phyloP scores from a whole-genome alignment of 2,888 invertebrate species.

The Teleogryllus oceanicus region DNA sequence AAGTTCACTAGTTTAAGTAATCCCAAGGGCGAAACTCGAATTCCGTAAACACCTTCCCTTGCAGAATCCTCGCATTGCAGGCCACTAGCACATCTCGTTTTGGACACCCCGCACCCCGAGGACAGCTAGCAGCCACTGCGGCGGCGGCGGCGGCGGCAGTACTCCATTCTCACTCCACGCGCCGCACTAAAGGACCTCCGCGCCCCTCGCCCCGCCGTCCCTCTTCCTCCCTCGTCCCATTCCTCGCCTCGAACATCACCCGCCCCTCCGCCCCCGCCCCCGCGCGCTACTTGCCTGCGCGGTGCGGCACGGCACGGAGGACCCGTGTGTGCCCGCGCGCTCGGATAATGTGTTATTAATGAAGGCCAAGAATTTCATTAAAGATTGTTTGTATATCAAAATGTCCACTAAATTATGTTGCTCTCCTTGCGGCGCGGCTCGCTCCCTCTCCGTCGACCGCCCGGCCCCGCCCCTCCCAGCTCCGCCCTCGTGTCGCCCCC shows the following conservation, averaged over 20 bases:
- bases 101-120: slow-evolving; percentile 18
- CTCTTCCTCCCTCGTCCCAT: neutral
- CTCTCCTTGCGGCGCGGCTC: slow-evolving; percentile 24
- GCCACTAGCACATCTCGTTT: neutral
- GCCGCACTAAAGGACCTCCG: neutral
- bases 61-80: too few species aligned
- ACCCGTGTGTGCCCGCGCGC: slow-evolving; percentile 36
- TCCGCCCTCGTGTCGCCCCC: too few species aligned
- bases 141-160: slow-evolving; percentile 19
- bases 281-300: slow-evolving; percentile 29
- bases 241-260: neutral
- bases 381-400: slow-evolving; percentile 62
- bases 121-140: slow-evolving; percentile 23
- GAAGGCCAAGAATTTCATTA: slow-evolving; percentile 66
- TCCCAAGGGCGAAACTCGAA: too few species aligned
- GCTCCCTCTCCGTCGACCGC: too few species aligned
- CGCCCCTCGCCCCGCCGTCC: slow-evolving; percentile 25
- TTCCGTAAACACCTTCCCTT: too few species aligned
- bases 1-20: too few species aligned
- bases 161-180: slow-evolving; percentile 35
- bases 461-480: too few species aligned
- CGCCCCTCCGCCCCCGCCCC: slow-evolving; percentile 27
- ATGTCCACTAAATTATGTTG: slow-evolving; percentile 58
- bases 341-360: slow-evolving; percentile 60
- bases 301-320: slow-evolving; percentile 29